Percentiles rank a stretch among this genome's conserved stretches.
These are phyloP conservation scores for Habroteleia sp. DNA, from an alignment of 2,888 invertebrate species.

Conservation along the genomic window DNA sequence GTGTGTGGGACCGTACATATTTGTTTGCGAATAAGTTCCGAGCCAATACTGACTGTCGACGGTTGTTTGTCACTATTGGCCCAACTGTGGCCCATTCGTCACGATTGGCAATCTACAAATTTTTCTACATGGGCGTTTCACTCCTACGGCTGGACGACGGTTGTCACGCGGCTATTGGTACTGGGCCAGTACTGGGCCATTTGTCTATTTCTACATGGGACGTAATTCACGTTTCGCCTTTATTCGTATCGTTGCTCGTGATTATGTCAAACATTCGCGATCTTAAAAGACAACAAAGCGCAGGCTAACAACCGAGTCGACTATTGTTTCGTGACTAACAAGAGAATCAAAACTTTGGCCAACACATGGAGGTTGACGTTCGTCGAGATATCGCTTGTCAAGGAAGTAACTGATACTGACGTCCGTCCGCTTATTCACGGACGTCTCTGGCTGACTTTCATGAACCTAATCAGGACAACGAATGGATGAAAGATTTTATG, in stretches of 20 bases:
- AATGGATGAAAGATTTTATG: conserved; percentile 29
- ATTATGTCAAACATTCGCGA: conserved; percentile 18
- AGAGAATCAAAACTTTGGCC: conserved; percentile 65
- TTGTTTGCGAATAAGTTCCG: too few species aligned
- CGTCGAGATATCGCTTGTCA: conserved; percentile 74
- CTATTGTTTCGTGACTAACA: conserved; percentile 69
- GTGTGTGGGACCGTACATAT: too few species aligned
- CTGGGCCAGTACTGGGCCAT: too few species aligned
- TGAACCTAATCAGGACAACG: conserved; percentile 45
- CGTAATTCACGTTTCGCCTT: not conserved
- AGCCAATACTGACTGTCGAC: too few species aligned
- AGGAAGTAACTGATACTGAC: conserved; percentile 79
- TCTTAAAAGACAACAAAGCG: conserved; percentile 26
- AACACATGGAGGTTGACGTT: conserved; percentile 66
- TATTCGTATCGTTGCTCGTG: not conserved
- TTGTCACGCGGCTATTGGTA: too few species aligned
- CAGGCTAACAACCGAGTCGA: conserved; percentile 47
- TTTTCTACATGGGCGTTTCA: too few species aligned
- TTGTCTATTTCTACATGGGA: too few species aligned
- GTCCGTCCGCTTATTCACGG: conserved; percentile 79
- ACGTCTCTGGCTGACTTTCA: conserved; percentile 62
- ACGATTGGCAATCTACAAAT: too few species aligned
- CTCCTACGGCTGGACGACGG: too few species aligned
- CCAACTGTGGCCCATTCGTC: too few species aligned
- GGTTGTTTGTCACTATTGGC: too few species aligned